phyloP scores from a whole-genome alignment of 92 coral and sea anemone genomes.

The Diadumene lineata region DNA sequence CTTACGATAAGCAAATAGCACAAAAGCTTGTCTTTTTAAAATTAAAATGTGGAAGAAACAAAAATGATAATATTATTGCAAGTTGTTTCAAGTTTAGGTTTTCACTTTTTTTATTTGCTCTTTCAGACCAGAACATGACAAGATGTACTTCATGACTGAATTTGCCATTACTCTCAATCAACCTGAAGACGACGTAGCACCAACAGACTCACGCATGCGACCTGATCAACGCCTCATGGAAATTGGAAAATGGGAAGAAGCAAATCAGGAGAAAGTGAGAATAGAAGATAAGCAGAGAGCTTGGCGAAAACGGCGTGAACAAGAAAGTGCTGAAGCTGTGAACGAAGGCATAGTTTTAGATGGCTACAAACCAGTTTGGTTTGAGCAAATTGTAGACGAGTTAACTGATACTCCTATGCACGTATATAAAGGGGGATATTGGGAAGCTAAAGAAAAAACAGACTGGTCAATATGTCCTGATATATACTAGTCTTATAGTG shows the following conservation, averaged over 20 bases:
- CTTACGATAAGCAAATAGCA: no score
- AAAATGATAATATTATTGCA: no score
- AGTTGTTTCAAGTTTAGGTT: neutral
- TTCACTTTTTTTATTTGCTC: neutral
- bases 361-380: slow-evolving; percentile 92
- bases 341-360: slow-evolving; percentile 85
- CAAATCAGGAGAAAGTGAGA: slow-evolving; percentile 86
- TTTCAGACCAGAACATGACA: slow-evolving; percentile 78
- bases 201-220: slow-evolving; percentile 88
- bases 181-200: slow-evolving; percentile 72
- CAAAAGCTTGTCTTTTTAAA: no score
- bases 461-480: slow-evolving; percentile 93
- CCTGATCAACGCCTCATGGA: slow-evolving; percentile 99
- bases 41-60: no score
- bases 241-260: slow-evolving; percentile 90
- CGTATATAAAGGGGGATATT: slow-evolving; percentile 98
- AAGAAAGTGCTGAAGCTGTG: slow-evolving; percentile 79
- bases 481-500: slow-evolving; percentile 54
- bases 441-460: slow-evolving; percentile 95
- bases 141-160: slow-evolving; percentile 83
- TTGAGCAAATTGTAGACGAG: slow-evolving; percentile 90
- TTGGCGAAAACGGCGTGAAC: slow-evolving; percentile 83
- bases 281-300: slow-evolving; percentile 95
- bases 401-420: slow-evolving; percentile 66
- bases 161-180: slow-evolving; percentile 88